Evolutionary conservation across 2,888 invertebrate species (phyloP), one percentile per base, ranked within the genome.

Genomic region (Saturnia japonica): DNA sequence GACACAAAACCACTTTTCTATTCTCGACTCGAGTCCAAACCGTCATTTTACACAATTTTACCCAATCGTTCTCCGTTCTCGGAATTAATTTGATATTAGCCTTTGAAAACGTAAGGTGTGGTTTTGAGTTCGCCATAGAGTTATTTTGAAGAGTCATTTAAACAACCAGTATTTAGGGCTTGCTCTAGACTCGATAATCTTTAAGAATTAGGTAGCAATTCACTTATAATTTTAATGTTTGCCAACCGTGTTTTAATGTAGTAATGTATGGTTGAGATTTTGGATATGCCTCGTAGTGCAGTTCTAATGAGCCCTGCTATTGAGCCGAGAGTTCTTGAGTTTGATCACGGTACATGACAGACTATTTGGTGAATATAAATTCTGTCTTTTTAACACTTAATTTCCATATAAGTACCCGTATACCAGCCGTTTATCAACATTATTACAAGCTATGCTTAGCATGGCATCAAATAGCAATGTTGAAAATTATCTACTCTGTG

Each of bases 1-100:
- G 94, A 94, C 94, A 94, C 88, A 82, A 72, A 89, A 88, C 93
- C 93, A 92, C 94, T 93, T 93, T 93, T 91, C 94, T 94, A 93
- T 93, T 92, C 91, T 88, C 83, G 79, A 90, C 82, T 88, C 85
- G 88, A 88, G 83, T 90, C 88, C 82, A 88, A 91, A 90, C 93
- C 91, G 89, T 93, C 93, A 93, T 94, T 94, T 93, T 92, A 93
- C 91, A 91, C 93, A 93, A 94, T 93, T 94, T 93, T 91, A 93
- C 91, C 89, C 91, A 91, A 93, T 93, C 90, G 92, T 93, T 92
- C 90, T 89, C 86, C 81, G 89, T 94, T 94, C 94, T 89, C 77
- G 85, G 94, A 93, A 94, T 93, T 94, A 94, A 93, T 93, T 93
- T 93, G 89, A 91, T 93, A 93, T 93, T 93, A 93, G 91, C 89